Conservation (phyloP, 1,140 invertebrate genomes). For the Drosophila tani region DNA sequence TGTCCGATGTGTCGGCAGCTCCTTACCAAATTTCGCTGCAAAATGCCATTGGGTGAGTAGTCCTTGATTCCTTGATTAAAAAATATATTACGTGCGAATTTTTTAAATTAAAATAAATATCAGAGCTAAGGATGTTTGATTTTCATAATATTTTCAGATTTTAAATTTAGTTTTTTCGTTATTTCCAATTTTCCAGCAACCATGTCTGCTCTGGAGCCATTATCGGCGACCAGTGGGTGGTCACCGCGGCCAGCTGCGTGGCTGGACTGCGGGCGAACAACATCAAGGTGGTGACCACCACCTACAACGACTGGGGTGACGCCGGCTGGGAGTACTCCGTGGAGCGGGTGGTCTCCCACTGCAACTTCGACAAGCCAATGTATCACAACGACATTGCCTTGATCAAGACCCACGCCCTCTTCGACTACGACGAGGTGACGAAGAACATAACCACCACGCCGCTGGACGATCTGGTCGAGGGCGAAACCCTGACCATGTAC, state of each 20-base stretch:
- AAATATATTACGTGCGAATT: fast-evolving
- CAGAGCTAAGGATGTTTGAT: background rate
- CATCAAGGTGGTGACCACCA: slow-evolving; percentile 67
- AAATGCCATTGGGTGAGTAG: slow-evolving; percentile 36
- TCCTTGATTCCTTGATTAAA: too few species aligned
- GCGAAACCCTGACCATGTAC: slow-evolving; percentile 84
- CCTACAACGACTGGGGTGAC: slow-evolving; percentile 66
- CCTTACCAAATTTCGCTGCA: slow-evolving; percentile 85
- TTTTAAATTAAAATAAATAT: background rate
- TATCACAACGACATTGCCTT: slow-evolving; percentile 86
- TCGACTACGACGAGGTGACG: slow-evolving; percentile 85
- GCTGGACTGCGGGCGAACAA: slow-evolving; percentile 53
- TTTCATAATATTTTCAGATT: background rate
- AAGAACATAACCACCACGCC: slow-evolving; percentile 79
- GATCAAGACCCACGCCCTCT: slow-evolving; percentile 79
- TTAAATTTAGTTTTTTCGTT: too few species aligned
- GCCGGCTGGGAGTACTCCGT: slow-evolving; percentile 61
- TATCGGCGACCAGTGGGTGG: slow-evolving; percentile 76
- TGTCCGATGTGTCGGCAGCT: slow-evolving; percentile 74
- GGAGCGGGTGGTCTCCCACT: slow-evolving; percentile 63
- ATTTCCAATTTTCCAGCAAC: slow-evolving; percentile 38
- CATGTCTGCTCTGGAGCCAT: slow-evolving; percentile 85
- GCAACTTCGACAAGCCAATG: slow-evolving; percentile 76
- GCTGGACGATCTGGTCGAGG: slow-evolving; percentile 54
- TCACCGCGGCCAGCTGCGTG: slow-evolving; percentile 85